Base-by-base conservation (phyloP, 2,888 invertebrate genomes). In the Ectropis crepuscularia region DNA sequence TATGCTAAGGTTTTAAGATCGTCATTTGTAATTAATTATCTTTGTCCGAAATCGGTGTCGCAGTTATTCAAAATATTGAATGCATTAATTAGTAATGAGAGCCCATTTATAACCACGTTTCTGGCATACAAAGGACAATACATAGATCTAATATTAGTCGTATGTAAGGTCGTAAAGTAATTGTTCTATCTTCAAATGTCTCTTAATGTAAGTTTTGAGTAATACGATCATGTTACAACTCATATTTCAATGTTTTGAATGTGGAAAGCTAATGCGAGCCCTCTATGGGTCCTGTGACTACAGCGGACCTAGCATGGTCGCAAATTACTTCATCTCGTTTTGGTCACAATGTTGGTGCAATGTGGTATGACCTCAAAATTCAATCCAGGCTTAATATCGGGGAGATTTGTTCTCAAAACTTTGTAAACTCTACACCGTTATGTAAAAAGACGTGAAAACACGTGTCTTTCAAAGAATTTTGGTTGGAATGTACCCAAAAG, bases 111-210 rank as follows among this genome's bases (percentile, higher is more conserved):
- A 63, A 87, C 88, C 87, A 87, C 83, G 79, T 86, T 85, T 91
- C 89, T 87, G 90, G 89, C 90, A 92, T 91, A 89, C 89, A 90
- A 93, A 93, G 92, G 93, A 93, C 93, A 93, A 93, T 93, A 93
- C 93, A 92, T 93, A 93, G 93, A 87, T 92, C 89, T 93, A 93
- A 92, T 86, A 86, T 92, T 92, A 92, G 92, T 81, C 80, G 87
- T 90, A 90, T 85, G 89, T 91, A 90, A 90, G 89, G 87, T 88
- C 89, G 88, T 90, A 85, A 87, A 87, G 65, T 90, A 89, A 90
- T 88, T 86, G 91, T 91, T 92, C 89, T 89, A 89, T 89, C 90
- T 92, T 92, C 90, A 89, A 90, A 87, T 91, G 89, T 92, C 89
- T 90, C 87, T 86, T 87, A 87, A 82, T 87, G 79, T 92, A 90